Percentiles rank a stretch among this genome's conserved stretches.
Evolutionary conservation across 37 sponge, comb jelly and placozoan genomes (phyloP).

Genomic region (Ianthella basta): DNA sequence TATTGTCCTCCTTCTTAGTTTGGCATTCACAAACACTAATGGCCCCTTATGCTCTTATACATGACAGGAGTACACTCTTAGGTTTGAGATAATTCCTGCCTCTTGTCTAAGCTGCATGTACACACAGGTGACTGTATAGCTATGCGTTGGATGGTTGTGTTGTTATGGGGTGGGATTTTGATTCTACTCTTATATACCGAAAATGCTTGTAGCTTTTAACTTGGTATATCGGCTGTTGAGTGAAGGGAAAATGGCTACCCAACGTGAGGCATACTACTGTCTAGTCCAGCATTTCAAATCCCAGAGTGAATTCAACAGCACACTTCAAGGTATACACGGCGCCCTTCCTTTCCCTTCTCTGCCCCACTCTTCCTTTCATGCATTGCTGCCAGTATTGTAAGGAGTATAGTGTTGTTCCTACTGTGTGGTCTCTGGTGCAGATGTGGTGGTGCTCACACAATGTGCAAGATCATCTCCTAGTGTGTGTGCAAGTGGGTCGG

Average conservation of each 20-base stretch:
- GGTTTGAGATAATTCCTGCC: no score
- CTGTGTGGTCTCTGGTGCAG: no score
- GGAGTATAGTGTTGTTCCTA: neutral
- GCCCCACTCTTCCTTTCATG: neutral
- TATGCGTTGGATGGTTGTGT: no score
- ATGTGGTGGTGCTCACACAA: constrained; percentile 81
- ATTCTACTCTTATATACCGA: no score
- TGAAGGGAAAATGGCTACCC: constrained; percentile 83
- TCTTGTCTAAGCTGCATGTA: neutral
- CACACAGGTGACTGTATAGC: neutral
- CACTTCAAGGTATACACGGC: constrained; percentile 68
- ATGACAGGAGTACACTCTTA: no score
- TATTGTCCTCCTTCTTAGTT: constrained; percentile 40
- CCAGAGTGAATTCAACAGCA: constrained; percentile 87
- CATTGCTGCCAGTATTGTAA: neutral
- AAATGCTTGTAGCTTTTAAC: constrained; percentile 56
- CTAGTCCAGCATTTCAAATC: constrained; percentile 83
- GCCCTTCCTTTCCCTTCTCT: neutral
- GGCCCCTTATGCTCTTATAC: no score
- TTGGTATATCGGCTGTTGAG: constrained; percentile 68
- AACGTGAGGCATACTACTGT: constrained; percentile 95
- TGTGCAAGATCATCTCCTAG: constrained; percentile 75
- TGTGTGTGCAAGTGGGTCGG: constrained; percentile 85
- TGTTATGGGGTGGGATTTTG: no score
- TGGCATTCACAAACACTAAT: no score